Conservation (phyloP, 2,888 invertebrate species). For the Sesamia inferens region DNA sequence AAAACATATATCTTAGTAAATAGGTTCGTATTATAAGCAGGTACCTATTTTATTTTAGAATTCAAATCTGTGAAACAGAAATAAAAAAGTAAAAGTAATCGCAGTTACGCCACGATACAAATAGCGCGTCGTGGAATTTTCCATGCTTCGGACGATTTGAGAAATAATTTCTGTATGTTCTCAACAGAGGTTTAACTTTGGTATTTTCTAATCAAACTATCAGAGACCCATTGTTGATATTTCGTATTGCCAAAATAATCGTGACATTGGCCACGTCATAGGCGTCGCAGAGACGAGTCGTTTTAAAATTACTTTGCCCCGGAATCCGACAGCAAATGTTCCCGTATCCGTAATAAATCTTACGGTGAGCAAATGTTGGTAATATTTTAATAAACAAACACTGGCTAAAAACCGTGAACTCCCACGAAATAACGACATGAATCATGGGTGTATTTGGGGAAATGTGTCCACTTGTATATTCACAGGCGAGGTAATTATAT, state of each 20-base stretch:
- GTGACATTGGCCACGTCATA: slow-evolving; percentile 74
- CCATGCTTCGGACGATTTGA: slow-evolving; percentile 52
- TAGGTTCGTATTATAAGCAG: background rate
- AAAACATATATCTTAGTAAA: background rate
- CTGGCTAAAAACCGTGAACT: slow-evolving; percentile 31
- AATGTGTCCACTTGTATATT: slow-evolving; percentile 4
- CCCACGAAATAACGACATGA: slow-evolving; percentile 11
- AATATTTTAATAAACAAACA: slow-evolving; percentile 42
- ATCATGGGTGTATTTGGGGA: slow-evolving; percentile 25
- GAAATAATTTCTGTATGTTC: slow-evolving; percentile 36
- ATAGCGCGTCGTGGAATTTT: slow-evolving; percentile 60
- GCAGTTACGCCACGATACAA: slow-evolving; percentile 53
- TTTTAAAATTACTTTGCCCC: slow-evolving; percentile 76
- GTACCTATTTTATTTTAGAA: slow-evolving; percentile 22
- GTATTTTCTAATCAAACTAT: slow-evolving; percentile 40
- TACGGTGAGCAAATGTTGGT: slow-evolving; percentile 45
- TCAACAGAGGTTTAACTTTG: slow-evolving; percentile 32
- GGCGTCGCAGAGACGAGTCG: slow-evolving; percentile 73
- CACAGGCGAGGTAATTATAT: background rate
- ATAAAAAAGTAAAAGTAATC: slow-evolving; percentile 63
- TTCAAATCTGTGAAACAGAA: slow-evolving; percentile 27
- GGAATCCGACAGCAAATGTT: slow-evolving; percentile 66
- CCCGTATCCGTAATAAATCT: slow-evolving; percentile 61
- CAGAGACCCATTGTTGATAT: slow-evolving; percentile 41
- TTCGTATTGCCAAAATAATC: slow-evolving; percentile 68